Percentiles rank a stretch among this genome's conserved stretches.
Evolutionary conservation across 92 coral and sea anemone genomes (phyloP).

Genomic region (Palythoa grandiflora): DNA sequence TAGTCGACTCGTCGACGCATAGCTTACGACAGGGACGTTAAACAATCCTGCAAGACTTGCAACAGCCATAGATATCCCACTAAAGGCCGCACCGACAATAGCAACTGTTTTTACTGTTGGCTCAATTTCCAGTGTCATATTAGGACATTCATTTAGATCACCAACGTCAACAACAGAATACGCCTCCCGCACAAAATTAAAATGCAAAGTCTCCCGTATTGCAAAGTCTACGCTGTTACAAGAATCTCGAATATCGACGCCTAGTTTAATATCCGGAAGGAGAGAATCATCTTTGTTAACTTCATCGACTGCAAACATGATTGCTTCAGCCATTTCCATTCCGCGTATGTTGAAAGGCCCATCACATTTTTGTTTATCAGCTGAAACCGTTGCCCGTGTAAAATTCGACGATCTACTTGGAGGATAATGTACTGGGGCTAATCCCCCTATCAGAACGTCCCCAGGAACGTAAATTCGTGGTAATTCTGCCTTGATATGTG

Average conservation of each 20-base stretch:
- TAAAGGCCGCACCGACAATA: conserved; percentile 84
- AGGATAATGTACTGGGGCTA: conserved; percentile 76
- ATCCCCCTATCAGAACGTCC: conserved; percentile 68
- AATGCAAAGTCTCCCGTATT: conserved; percentile 71
- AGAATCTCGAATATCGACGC: conserved; percentile 78
- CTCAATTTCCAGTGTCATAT: neutral
- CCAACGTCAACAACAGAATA: conserved; percentile 25
- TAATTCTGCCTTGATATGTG: neutral
- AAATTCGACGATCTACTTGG: conserved; percentile 19
- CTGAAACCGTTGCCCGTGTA: conserved; percentile 2
- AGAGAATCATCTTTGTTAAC: conserved; percentile 68
- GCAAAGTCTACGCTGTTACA: conserved; percentile 84
- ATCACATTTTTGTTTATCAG: conserved; percentile 44
- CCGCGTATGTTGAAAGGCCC: conserved; percentile 81
- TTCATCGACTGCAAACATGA: conserved; percentile 70
- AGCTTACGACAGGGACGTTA: conserved; percentile 87
- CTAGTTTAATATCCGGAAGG: conserved; percentile 72
- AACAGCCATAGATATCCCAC: conserved; percentile 84
- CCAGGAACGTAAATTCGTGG: conserved; percentile 55
- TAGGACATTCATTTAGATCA: conserved; percentile 8
- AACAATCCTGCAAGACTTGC: conserved; percentile 83
- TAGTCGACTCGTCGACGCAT: conserved; percentile 91
- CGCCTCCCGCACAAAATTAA: conserved; percentile 67
- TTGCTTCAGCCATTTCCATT: conserved; percentile 79
- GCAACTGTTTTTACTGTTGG: conserved; percentile 61